A percentile compares a stretch with the other conserved stretches of the same genome.
Evolutionary conservation across 1,140 invertebrate species (phyloP).

Genomic region (Caenorhabditis briggsae): DNA sequence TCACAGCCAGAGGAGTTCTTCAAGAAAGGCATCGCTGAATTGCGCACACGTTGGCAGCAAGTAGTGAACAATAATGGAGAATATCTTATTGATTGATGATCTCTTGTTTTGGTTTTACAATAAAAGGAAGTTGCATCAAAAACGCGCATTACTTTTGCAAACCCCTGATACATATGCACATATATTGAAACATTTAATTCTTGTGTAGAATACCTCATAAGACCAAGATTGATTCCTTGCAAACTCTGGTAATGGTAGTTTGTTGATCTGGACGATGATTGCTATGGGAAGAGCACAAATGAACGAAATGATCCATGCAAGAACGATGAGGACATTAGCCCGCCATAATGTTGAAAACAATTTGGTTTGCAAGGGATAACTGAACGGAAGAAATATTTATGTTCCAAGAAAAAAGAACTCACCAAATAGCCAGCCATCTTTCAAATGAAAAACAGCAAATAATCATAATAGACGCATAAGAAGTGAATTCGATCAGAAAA

Average conservation of each 20-base stretch:
- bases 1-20: too few species aligned
- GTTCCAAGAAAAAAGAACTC: neutral
- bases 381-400: constrained; percentile 55
- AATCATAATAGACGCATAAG: constrained; percentile 89
- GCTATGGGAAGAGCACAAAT: constrained; percentile 73
- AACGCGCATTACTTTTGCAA: too few species aligned
- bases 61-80: too few species aligned
- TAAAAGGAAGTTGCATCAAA: too few species aligned
- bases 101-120: too few species aligned
- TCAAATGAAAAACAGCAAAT: constrained; percentile 94
- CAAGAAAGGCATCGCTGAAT: too few species aligned
- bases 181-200: too few species aligned
- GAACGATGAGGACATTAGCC: constrained; percentile 72
- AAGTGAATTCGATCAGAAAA: constrained; percentile 76
- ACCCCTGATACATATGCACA: too few species aligned
- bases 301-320: constrained; percentile 73
- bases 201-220: neutral
- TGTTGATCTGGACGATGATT: constrained; percentile 73
- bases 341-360: constrained; percentile 75
- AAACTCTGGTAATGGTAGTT: constrained; percentile 70
- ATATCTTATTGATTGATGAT: too few species aligned
- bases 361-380: constrained; percentile 75
- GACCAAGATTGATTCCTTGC: constrained; percentile 67
- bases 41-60: too few species aligned
- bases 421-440: constrained; percentile 81